Conservation (phyloP, 2,797 vertebrate species). For the Apogon hyalosoma region DNA sequence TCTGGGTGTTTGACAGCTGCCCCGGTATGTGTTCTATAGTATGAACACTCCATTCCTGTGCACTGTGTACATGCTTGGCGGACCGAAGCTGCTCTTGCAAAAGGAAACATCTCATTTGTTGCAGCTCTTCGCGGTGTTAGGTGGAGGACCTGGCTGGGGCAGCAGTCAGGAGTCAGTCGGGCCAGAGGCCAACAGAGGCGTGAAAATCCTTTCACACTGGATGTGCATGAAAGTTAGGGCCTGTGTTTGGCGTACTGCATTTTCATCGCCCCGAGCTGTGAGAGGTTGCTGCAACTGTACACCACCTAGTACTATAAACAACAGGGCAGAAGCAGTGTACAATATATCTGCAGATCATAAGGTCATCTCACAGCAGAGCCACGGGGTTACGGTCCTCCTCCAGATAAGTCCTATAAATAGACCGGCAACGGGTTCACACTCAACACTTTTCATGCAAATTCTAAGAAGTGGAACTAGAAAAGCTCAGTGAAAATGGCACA, state of each 20-base stretch:
- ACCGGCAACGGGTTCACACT: conserved; percentile 2
- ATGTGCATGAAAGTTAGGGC: conserved; percentile 16
- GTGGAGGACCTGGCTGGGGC: conserved; percentile 44
- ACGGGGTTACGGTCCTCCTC: conserved; percentile 43
- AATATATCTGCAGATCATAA: conserved; percentile 16
- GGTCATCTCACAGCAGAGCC: conserved; percentile 52
- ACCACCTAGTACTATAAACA: conserved; percentile 35
- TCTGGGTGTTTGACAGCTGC: conserved; percentile 19
- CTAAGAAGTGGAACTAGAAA: neutral
- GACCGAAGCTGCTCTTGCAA: conserved; percentile 29
- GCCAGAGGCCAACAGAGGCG: conserved; percentile 50
- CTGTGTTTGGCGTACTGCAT: conserved; percentile 25
- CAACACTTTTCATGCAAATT: conserved; percentile 36
- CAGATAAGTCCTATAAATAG: conserved; percentile 37
- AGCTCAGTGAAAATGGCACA: neutral
- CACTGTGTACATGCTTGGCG: conserved; percentile 26
- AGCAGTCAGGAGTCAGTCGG: conserved; percentile 36
- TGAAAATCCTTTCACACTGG: conserved; percentile 7
- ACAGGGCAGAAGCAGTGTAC: conserved; percentile 5
- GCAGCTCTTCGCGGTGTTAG: conserved; percentile 28
- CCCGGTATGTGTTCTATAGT: conserved; percentile 15
- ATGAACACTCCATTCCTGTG: conserved; percentile 29
- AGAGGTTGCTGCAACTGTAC: conserved; percentile 42
- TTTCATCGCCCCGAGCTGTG: conserved; percentile 44
- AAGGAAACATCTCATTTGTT: conserved; percentile 57